Percentiles rank a stretch among this genome's conserved stretches.
These are phyloP conservation scores for Melanerpes formicivorus DNA, from an alignment of 2,113 vertebrate genomes.

Conservation along the genomic window DNA sequence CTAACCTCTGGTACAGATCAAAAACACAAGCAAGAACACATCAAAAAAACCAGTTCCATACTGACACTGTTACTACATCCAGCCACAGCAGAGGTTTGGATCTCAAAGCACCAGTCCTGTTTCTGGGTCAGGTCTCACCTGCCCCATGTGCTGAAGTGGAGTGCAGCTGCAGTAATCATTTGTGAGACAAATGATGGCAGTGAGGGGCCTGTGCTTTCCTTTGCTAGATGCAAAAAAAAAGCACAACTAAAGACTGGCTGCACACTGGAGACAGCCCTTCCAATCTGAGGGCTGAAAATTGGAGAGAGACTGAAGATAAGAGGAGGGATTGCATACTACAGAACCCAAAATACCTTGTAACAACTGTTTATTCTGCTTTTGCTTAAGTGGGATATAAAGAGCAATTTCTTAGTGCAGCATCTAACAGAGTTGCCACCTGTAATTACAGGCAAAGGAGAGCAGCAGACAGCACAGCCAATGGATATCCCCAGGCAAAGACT, in stretches of 20 bases:
- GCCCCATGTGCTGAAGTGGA: neutral
- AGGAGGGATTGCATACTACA: neutral
- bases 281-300: neutral
- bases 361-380: neutral
- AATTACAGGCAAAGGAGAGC: neutral
- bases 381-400: neutral
- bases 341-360: neutral
- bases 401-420: neutral
- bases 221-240: neutral
- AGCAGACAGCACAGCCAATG: neutral
- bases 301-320: neutral
- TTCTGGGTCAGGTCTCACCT: neutral
- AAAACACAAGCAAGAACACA: neutral
- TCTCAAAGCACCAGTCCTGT: neutral
- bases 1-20: neutral
- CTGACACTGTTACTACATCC: neutral
- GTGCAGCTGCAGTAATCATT: neutral
- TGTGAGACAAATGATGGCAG: neutral
- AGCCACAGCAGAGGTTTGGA: neutral
- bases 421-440: rapidly evolving
- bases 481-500: neutral
- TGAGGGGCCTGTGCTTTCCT: neutral
- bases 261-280: neutral
- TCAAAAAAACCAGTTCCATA: neutral
- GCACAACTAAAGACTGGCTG: neutral